Conservation (phyloP, 2,888 invertebrate species). For the Seira ritae region DNA sequence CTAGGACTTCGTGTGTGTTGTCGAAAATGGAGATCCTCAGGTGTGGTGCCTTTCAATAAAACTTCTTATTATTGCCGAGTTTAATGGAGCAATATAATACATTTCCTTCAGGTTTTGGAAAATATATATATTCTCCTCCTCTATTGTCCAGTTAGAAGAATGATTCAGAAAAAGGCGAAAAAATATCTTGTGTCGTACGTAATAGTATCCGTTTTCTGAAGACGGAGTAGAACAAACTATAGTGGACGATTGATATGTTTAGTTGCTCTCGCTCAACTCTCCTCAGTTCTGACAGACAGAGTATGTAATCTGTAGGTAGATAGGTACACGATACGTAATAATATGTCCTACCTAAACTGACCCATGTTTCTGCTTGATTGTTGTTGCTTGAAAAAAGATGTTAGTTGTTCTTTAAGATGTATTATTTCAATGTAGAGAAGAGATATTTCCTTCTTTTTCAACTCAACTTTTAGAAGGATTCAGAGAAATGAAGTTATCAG, state of each 20-base stretch:
- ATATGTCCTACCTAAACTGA: slow-evolving; percentile 13
- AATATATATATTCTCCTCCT: slow-evolving; percentile 34
- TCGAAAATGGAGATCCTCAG: slow-evolving; percentile 21
- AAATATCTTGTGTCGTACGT: slow-evolving; percentile 20
- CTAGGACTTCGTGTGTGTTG: no score
- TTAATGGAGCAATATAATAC: slow-evolving; percentile 48
- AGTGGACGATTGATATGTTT: slow-evolving; percentile 50
- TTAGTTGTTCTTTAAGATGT: neutral
- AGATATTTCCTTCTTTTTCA: neutral
- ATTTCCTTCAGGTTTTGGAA: slow-evolving; percentile 1
- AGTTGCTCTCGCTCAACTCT: neutral
- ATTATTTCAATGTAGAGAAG: neutral
- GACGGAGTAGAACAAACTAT: slow-evolving; percentile 8
- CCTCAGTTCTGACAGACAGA: neutral
- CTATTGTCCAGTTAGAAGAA: slow-evolving; percentile 51
- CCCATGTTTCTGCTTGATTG: slow-evolving; percentile 49
- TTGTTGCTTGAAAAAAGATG: slow-evolving; percentile 20
- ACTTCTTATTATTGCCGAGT: neutral
- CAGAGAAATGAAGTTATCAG: neutral
- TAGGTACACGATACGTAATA: neutral
- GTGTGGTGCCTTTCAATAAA: slow-evolving; percentile 40
- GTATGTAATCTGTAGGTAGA: slow-evolving; percentile 4
- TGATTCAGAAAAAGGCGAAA: slow-evolving; percentile 35
- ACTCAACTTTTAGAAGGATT: neutral
- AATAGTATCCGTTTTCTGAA: slow-evolving; percentile 43